Evolutionary conservation across 1,140 invertebrate genomes (phyloP).

Genomic region (Drosophila eugracilis): DNA sequence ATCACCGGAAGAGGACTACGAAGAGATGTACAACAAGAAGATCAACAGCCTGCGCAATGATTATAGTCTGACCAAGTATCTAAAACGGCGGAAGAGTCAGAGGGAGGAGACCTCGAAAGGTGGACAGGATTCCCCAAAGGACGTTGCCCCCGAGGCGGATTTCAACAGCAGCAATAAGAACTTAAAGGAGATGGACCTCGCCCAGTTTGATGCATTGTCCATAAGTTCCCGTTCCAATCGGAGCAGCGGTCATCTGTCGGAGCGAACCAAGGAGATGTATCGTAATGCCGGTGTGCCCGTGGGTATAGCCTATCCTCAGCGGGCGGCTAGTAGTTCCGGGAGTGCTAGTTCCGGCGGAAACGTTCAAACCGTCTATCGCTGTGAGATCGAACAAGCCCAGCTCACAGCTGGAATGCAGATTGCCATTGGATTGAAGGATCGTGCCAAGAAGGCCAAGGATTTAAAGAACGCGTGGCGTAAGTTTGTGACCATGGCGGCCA

Average conservation of each 20-base stretch:
- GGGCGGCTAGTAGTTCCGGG: conserved; percentile 56
- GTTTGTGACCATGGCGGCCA: conserved; percentile 83
- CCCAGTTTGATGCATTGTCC: conserved; percentile 77
- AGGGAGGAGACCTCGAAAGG: conserved; percentile 19
- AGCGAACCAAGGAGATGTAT: conserved; percentile 83
- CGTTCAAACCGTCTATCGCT: conserved; percentile 81
- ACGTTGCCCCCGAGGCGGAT: conserved; percentile 33
- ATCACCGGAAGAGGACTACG: conserved; percentile 56
- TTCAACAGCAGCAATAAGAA: conserved; percentile 53
- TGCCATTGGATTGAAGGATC: conserved; percentile 80
- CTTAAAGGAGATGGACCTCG: conserved; percentile 65
- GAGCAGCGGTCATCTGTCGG: conserved; percentile 77
- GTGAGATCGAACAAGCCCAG: conserved; percentile 78
- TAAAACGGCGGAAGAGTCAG: conserved; percentile 73
- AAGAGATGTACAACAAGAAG: conserved; percentile 71
- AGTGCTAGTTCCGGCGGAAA: conserved; percentile 35
- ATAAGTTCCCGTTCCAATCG: conserved; percentile 80
- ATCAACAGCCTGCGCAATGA: conserved; percentile 77
- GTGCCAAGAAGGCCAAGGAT: conserved; percentile 80
- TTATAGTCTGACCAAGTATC: conserved; percentile 81
- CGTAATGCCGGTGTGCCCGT: conserved; percentile 79
- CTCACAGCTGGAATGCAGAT: conserved; percentile 83
- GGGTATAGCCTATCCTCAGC: conserved; percentile 79
- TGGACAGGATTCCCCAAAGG: conserved; percentile 17
- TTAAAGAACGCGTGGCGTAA: conserved; percentile 85